Conservation (phyloP, 2,113 vertebrate species). For the Aegotheles bennettii region DNA sequence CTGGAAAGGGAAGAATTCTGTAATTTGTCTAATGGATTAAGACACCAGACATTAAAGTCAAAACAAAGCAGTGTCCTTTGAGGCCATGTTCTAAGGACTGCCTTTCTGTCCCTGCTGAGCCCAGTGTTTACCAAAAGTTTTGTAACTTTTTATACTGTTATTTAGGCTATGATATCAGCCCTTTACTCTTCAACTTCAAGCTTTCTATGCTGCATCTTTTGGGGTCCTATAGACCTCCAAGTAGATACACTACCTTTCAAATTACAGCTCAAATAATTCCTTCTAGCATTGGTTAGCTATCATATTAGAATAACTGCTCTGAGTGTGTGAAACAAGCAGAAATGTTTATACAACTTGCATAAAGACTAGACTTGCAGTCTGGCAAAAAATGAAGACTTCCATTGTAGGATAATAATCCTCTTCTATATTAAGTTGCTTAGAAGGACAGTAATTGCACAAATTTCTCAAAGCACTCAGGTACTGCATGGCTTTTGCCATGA, state of each 20-base stretch:
- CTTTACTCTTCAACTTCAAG: background rate
- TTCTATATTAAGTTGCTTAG: background rate
- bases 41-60: background rate
- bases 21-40: background rate
- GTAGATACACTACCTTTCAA: background rate
- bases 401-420: background rate
- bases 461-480: background rate
- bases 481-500: background rate
- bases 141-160: background rate
- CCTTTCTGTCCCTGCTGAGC: background rate
- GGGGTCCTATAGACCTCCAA: fast-evolving
- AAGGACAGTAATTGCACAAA: background rate
- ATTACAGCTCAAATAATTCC: background rate
- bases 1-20: background rate
- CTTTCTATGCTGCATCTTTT: background rate
- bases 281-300: background rate
- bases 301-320: background rate
- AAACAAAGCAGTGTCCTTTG: background rate
- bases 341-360: background rate
- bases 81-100: background rate
- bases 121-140: background rate
- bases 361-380: background rate
- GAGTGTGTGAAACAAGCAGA: background rate
- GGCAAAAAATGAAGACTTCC: background rate
- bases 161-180: background rate